Evolutionary conservation across 2,113 vertebrate genomes (phyloP).

Genomic region (Labeo rohita): DNA sequence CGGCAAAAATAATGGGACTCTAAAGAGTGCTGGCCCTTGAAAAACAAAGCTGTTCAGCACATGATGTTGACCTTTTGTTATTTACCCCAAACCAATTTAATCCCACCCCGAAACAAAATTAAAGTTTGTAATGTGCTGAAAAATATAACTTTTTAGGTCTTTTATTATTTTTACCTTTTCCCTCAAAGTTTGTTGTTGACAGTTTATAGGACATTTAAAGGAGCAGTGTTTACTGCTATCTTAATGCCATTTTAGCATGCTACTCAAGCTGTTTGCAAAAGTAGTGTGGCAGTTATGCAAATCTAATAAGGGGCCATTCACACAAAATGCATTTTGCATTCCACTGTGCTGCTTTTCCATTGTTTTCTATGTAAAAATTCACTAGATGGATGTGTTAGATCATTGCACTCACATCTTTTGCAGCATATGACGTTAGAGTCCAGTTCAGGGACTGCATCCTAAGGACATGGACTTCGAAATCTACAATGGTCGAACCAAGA

Average conservation of each 20-base stretch:
- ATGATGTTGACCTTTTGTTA: constrained; percentile 27
- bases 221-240: not conserved
- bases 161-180: not conserved
- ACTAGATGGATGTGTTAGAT: not conserved
- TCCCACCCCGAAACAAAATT: not conserved
- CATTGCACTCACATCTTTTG: not conserved
- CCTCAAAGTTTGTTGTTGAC: not conserved
- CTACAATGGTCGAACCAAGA: not conserved
- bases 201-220: not conserved
- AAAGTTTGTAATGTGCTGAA: not conserved
- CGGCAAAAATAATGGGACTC: constrained; percentile 44
- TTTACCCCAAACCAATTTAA: constrained; percentile 37
- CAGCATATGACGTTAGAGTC: not conserved
- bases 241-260: not conserved
- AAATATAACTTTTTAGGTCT: not conserved
- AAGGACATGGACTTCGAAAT: not conserved
- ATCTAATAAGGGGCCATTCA: not conserved
- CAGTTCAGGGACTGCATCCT: not conserved
- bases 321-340: not conserved
- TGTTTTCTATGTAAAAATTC: not conserved
- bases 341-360: not conserved
- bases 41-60: constrained; percentile 43
- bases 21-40: constrained; percentile 40
- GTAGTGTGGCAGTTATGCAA: not conserved
- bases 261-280: too few relatives aligned